Percentiles rank a stretch among this genome's conserved stretches.
phyloP scores from a whole-genome alignment of 2,797 vertebrate species.

The Xiphophorus birchmanni region DNA sequence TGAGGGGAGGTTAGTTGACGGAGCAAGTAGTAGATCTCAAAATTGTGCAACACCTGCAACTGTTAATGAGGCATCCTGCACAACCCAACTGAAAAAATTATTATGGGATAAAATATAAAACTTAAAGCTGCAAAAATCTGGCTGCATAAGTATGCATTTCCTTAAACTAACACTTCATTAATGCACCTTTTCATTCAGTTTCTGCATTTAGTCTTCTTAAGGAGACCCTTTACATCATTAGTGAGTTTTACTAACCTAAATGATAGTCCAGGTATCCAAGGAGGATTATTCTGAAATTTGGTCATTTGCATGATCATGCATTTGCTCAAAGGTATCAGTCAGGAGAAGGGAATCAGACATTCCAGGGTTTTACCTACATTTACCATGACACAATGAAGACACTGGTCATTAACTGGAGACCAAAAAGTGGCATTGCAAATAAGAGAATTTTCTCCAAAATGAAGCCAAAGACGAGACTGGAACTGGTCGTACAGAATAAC shows the following conservation, averaged over 20 bases:
- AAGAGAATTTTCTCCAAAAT: background rate
- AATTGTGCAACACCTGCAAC: background rate
- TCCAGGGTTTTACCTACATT: background rate
- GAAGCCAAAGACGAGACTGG: background rate
- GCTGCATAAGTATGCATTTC: background rate
- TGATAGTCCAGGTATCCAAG: background rate
- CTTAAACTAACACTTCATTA: background rate
- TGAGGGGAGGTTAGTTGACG: background rate
- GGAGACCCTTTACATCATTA: too few relatives aligned
- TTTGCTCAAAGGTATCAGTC: background rate
- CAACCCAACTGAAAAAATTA: background rate
- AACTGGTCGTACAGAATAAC: background rate
- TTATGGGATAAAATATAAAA: background rate
- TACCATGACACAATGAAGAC: background rate
- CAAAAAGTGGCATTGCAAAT: background rate
- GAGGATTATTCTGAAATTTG: background rate
- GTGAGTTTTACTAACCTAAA: background rate
- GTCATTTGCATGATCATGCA: background rate
- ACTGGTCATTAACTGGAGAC: background rate
- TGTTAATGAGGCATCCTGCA: background rate
- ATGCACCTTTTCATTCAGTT: background rate
- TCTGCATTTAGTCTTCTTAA: background rate
- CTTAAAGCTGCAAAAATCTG: background rate
- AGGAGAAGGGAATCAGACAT: background rate
- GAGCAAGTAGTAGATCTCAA: background rate